Percentiles rank a stretch among this genome's conserved stretches.
These are phyloP conservation scores for Pedionomus torquatus DNA, from an alignment of 2,113 vertebrate species.

Conservation along the genomic window DNA sequence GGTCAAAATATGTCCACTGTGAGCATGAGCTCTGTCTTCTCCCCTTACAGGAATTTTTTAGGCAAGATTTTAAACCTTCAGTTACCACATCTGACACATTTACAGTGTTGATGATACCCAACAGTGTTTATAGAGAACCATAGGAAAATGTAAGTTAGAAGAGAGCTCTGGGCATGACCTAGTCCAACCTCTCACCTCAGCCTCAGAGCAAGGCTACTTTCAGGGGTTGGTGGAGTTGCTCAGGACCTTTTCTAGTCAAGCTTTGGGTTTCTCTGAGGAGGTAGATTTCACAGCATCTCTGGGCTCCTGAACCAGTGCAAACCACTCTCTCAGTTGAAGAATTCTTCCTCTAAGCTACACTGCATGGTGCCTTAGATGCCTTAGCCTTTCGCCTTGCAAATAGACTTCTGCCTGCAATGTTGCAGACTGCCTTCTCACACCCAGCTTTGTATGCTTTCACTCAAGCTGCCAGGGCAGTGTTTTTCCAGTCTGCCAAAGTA, in stretches of 20 bases:
- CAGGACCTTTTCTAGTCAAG: not conserved
- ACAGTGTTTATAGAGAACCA: not conserved
- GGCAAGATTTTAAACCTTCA: not conserved
- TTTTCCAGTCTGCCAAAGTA: not conserved
- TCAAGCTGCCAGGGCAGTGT: not conserved
- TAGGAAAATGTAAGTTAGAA: not conserved
- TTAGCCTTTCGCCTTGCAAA: not conserved
- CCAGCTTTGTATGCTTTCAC: not conserved
- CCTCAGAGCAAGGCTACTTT: not conserved
- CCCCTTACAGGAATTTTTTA: not conserved
- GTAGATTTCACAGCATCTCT: not conserved
- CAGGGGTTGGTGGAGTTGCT: rapidly evolving
- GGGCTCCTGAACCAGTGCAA: not conserved
- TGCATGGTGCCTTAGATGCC: not conserved
- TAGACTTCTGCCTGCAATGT: not conserved
- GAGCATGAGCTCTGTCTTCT: not conserved
- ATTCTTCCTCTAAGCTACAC: not conserved
- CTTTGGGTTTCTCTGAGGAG: rapidly evolving
- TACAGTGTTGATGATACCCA: not conserved
- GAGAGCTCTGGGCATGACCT: not conserved
- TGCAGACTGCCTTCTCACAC: not conserved
- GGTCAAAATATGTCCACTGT: not conserved
- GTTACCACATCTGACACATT: not conserved
- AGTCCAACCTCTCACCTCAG: not conserved
- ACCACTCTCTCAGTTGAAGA: not conserved